Base-by-base conservation (phyloP, 2,888 invertebrate species). In the Byasa hedistus region DNA sequence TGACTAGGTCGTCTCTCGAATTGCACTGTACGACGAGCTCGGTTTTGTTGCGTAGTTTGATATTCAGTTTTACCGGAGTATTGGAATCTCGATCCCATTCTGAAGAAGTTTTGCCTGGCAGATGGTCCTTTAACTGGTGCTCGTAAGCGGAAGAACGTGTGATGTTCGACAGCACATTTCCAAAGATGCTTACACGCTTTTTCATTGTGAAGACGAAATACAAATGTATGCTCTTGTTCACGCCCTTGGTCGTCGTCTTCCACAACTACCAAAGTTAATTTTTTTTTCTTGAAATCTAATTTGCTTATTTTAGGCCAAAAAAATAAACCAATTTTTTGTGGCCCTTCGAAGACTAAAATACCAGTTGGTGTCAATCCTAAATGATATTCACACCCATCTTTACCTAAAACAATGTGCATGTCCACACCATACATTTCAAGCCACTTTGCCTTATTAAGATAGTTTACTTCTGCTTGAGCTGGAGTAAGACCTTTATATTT, bases 81-180 rank as follows among this genome's bases (percentile, higher is more conserved):
- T 82, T 98, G 95, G 86, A 99, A 99, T 65, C 99, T 94, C 19
- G 99, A 99, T 64, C 99, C 99, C 98, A 99, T 98, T 70, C 99
- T 94, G 91, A 99, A 98, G 92, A 99, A 99, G 90, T 98, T 98
- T 84, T 98, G 98, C 24, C 98, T 93, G 0, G 96, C 96, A 36
- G 96, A 96, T 3, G 97, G 96, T 1, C 96, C 96, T 84, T 97
- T 97, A 0, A 96, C 96, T 0, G 97, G 96, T 48, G 96, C 97
- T 72, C 97, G 94, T 64, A 99, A 93, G 71, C 99, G 95, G 94
- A 99, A 99, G 93, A 99, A 99, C 1, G 99, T 97, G 92, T 99
- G 99, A 91, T 99, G 98, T 87, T 99, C 99, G 0, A 99, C 97
- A 32, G 99, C 99, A 93, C 99, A 99, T 89, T 99, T 99, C 99